Evolutionary conservation across 2,113 vertebrate species (phyloP), one percentile per base, ranked within the genome.

Genomic region (Trichechus manatus): DNA sequence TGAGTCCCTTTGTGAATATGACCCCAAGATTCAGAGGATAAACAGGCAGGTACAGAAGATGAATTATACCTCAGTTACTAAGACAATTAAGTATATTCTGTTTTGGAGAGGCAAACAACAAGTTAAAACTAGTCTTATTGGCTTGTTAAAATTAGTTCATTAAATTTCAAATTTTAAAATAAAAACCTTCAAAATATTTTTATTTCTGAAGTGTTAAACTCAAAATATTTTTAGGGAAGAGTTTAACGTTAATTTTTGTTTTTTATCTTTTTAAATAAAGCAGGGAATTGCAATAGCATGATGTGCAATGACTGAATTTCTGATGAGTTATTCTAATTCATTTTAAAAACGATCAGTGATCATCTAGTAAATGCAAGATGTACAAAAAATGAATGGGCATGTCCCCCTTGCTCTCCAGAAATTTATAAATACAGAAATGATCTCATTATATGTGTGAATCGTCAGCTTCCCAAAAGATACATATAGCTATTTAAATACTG

Each of bases 141-240:
- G 7, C 25, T 66, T 64, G 42, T 84, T 79, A 66, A 92, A 83
- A 64, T 92, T 63, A 70, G 19, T 82, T 90, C 50, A 59, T 44
- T 63, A 91, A 17, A 82, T 74, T 88, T 63, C 56, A 77, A 84
- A 93, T 95, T 78, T 70, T 61, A 61, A 91, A 89, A 79, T 10
- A 84, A 80, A 96, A 56, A 4, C 5, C 50, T 88, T 84, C 11
- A 63, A 83, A 70, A 75, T 19, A 59, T n/a, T 87, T 97, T 93
- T 78, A 53, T 78, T 89, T 89, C 81, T 87, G 47, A 80, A 83
- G 17, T 0, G 90, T 82, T 63, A 95, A 75, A 15, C 63, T 74
- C 44, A 89, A 92, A 83, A 85, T 80, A 77, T 39, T 70, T 53
- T 91, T 84, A 84, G 29, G n/a, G 31, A 89, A 95, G 68, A 25